Evolutionary conservation across 2,113 vertebrate species (phyloP).

Genomic region (Pipra filicauda): DNA sequence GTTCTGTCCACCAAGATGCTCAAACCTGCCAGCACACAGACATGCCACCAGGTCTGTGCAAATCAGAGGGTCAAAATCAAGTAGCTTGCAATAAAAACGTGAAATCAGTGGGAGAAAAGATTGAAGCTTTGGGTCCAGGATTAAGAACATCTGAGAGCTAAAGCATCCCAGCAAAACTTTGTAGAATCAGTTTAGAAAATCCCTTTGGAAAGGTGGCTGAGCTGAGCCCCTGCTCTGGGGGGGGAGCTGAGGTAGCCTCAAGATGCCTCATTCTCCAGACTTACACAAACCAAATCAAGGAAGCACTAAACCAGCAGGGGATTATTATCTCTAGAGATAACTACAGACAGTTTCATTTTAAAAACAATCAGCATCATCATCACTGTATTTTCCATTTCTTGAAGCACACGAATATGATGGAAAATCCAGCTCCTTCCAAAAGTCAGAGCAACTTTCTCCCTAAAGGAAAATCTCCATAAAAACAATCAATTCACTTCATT

Average conservation of each 20-base stretch:
- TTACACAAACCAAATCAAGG: constrained; percentile 19
- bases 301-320: constrained; percentile 46
- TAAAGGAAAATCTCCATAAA: not conserved
- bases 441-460: not conserved
- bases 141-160: not conserved
- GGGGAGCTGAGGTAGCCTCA: not conserved
- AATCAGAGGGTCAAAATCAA: not conserved
- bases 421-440: constrained; percentile 15
- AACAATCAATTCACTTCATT: not conserved
- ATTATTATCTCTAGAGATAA: constrained; percentile 47
- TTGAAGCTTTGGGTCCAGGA: not conserved
- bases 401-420: not conserved
- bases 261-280: not conserved
- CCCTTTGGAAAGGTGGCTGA: not conserved
- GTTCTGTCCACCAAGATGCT: accelerated
- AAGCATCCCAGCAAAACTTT: not conserved
- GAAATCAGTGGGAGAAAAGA: not conserved
- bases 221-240: not conserved
- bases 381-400: constrained; percentile 10
- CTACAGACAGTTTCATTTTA: constrained; percentile 37
- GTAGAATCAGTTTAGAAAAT: not conserved
- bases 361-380: constrained; percentile 6
- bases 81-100: not conserved
- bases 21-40: not conserved
- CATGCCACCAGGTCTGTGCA: not conserved